Conservation (phyloP, 2,797 vertebrate genomes). For the Crenichthys baileyi region DNA sequence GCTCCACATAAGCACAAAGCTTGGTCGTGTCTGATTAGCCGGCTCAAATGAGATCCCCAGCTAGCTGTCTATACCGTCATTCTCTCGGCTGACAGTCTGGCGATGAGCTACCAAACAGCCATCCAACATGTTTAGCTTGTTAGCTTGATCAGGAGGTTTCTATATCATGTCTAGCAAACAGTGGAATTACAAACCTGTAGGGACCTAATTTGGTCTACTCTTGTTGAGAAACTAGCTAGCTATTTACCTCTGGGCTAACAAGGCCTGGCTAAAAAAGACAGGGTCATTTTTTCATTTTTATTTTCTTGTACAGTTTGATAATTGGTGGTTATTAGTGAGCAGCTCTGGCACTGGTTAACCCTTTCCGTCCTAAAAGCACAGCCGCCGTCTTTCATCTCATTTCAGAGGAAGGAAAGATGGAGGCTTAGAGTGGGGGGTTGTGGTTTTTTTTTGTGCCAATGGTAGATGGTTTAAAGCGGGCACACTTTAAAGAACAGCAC, state of each 20-base stretch:
- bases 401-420: conserved; percentile 55
- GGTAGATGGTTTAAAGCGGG: conserved; percentile 66
- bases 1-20: conserved; percentile 65
- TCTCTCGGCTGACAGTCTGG: conserved; percentile 68
- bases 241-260: conserved; percentile 51
- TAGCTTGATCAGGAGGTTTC: conserved; percentile 59
- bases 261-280: conserved; percentile 39
- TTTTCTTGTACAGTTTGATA: conserved; percentile 64
- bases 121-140: conserved; percentile 47
- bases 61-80: conserved; percentile 55
- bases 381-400: conserved; percentile 65
- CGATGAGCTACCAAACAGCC: conserved; percentile 48
- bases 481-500: conserved; percentile 72
- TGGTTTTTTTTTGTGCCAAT: conserved; percentile 60
- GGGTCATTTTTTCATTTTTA: conserved; percentile 40
- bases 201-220: conserved; percentile 60
- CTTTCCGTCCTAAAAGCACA: conserved; percentile 54
- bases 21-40: conserved; percentile 64
- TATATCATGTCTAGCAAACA: conserved; percentile 47
- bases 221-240: conserved; percentile 46
- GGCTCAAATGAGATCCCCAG: conserved; percentile 74
- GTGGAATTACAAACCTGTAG: conserved; percentile 46
- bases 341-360: conserved; percentile 62
- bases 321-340: conserved; percentile 75
- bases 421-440: conserved; percentile 56